Base-by-base conservation (phyloP, 2,888 invertebrate genomes). In the Synanthedon myopaeformis region DNA sequence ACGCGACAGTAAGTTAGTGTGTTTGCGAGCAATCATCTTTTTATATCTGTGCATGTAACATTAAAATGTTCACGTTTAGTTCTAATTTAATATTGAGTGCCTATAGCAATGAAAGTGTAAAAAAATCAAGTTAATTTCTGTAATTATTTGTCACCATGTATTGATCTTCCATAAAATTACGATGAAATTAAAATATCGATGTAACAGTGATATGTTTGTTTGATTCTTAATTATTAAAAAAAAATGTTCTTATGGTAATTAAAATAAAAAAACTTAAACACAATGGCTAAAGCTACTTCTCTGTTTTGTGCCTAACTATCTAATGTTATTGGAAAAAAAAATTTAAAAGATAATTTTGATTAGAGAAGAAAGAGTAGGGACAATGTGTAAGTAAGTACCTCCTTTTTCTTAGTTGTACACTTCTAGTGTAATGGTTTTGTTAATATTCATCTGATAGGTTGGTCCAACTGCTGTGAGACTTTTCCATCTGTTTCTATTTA, bases 161-260 rank as follows among this genome's bases (percentile, higher is more conserved):
- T 86, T 84, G 87, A 86, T 87, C 87, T 86, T 87, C 87, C 87
- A 87, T 87, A 87, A 86, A 83, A 84, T 85, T 87, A 87, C 82
- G 85, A 85, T 84, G 85, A 86, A 86, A 87, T 86, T 86, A 86
- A 87, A 83, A 82, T 87, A 86, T 87, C 76, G 87, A 87, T 87
- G 87, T 87, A 87, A 86, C 82, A 85, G 79, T 80, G 35, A 79
- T 57, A 67, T 58, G 68, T 74, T 82, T 71, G 78, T 84, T 86
- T 79, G 66, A 79, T 82, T 83, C 19, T 41, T 48, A 49, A 13
- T 13, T n/a, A n/a, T 45, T 8, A 8, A 8, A 28, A 6, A 45
- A 45, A n/a, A 45, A 45, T 14, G 14, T 45, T 45, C n/a, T 1
- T 45, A 13, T 19, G 2, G 3, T 6, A 14, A 14, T 14, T 14